A percentile compares a stretch with the other conserved stretches of the same genome.
These are phyloP conservation scores for Camponotus floridanus DNA, from an alignment of 1,140 invertebrate species.

Conservation along the genomic window DNA sequence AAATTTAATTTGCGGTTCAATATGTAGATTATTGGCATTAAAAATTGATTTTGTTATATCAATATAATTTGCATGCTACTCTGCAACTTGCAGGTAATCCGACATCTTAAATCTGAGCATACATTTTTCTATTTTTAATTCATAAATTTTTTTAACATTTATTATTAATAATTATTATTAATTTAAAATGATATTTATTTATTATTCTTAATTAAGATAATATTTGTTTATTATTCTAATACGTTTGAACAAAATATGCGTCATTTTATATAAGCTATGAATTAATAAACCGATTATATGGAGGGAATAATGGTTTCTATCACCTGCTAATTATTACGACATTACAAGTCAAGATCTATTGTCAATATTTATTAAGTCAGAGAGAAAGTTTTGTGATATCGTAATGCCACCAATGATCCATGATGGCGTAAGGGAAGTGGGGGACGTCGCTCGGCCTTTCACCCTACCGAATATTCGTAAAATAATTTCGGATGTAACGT, in stretches of 20 bases:
- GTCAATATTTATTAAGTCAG: slow-evolving; percentile 72
- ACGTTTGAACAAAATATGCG: not conserved
- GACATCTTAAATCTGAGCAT: too few species aligned
- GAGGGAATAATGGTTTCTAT: not conserved
- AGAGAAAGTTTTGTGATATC: slow-evolving; percentile 75
- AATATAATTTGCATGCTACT: not conserved
- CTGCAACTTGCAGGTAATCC: not conserved
- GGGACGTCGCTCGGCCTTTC: slow-evolving; percentile 64
- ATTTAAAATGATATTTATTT: not conserved
- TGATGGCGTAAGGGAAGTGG: slow-evolving; percentile 63
- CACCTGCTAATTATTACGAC: slow-evolving; percentile 44
- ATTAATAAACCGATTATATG: not conserved
- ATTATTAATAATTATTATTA: too few species aligned
- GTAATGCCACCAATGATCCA: slow-evolving; percentile 69
- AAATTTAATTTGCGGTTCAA: not conserved
- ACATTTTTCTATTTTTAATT: not conserved
- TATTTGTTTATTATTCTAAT: not conserved
- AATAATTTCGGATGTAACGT: slow-evolving; percentile 34
- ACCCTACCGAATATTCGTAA: slow-evolving; percentile 71
- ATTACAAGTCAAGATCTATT: slow-evolving; percentile 69
- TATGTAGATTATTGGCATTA: not conserved
- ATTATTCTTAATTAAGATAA: not conserved
- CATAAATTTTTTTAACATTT: not conserved
- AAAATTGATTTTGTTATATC: slow-evolving; percentile 2
- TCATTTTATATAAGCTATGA: not conserved